A percentile compares a stretch with the other conserved stretches of the same genome.
Evolutionary conservation across 2,113 vertebrate genomes (phyloP).

Genomic region (Cricetomys ansorgei): DNA sequence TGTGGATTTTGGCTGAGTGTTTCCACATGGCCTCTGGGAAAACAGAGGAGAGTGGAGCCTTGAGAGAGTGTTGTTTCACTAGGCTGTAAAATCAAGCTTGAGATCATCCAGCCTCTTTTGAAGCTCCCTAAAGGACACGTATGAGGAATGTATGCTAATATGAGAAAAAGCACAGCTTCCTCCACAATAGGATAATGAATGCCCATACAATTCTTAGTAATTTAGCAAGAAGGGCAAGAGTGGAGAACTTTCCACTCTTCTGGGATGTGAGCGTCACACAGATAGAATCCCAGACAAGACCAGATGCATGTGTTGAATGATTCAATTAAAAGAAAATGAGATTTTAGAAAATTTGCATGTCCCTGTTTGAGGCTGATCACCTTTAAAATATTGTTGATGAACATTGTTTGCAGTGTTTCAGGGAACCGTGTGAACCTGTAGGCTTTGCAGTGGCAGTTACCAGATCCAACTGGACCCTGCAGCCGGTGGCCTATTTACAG

Average conservation of each 20-base stretch:
- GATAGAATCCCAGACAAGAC: background rate
- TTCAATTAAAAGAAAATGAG: slow-evolving; percentile 41
- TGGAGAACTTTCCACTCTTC: background rate
- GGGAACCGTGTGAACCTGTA: slow-evolving; percentile 23
- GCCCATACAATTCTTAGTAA: background rate
- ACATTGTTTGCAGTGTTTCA: background rate
- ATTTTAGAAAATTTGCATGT: slow-evolving; percentile 51
- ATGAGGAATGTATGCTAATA: too few species aligned
- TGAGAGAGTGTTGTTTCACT: background rate
- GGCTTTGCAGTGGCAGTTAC: background rate
- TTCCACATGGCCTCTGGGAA: background rate
- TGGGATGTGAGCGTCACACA: background rate
- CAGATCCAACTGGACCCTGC: slow-evolving; percentile 46
- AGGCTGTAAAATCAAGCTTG: background rate
- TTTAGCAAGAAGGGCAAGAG: background rate
- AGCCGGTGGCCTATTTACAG: slow-evolving; percentile 51
- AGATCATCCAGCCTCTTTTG: background rate
- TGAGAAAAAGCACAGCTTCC: background rate
- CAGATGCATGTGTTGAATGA: background rate
- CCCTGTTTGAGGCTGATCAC: background rate
- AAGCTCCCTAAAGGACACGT: background rate
- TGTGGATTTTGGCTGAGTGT: background rate
- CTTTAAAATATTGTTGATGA: slow-evolving; percentile 49
- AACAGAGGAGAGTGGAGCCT: background rate
- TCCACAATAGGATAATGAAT: background rate